Evolutionary conservation across 2,797 vertebrate genomes (phyloP), one percentile per base, ranked within the genome.

Genomic region (Enteromius viviparus): DNA sequence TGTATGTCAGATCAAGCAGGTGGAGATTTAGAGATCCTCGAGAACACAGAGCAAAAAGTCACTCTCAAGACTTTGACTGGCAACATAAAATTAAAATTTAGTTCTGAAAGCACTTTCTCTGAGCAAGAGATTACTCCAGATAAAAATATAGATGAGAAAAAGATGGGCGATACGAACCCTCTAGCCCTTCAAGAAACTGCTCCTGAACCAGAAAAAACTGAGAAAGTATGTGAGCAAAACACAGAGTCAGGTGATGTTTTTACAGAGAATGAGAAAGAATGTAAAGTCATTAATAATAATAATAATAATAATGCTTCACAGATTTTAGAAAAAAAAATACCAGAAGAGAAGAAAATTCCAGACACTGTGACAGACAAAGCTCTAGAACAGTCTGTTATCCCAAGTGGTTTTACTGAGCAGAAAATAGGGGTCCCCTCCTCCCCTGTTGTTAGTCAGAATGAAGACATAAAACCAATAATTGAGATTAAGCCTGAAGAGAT

Each of bases 361-460:
- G 34, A 79, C 29, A 79, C 4, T 37, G 7, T 47, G n/a, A 47
- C 42, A 78, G 11, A 64, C 75, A 78, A 81, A 3, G 19, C 7
- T 64, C 17, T 10, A 75, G 77, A 81, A 49, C 58, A 83, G 70
- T 51, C 55, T 77, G 34, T 19, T 60, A 34, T 53, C 47, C 42
- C 55, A 80, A 64, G 45, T 80, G 55, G 66, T 82, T 78, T 45
- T 88, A 32, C 87, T 77, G 64, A 83, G 75, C 89, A 88, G 82
- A 83, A 88, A 89, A 88, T 66, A 85, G 72, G 88, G 86, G 82
- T 84, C 81, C 88, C 86, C 86, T 85, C 85, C 81, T 82, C 51
- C 26, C 72, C 76, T 89, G 87, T 89, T 29, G 8, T 64, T 81
- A 62, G 53, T 62, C 45, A 47, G 66, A 68, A 17, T 1, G 49